phyloP scores from a whole-genome alignment of 2,797 vertebrate genomes.

The Nothura maculosa region DNA sequence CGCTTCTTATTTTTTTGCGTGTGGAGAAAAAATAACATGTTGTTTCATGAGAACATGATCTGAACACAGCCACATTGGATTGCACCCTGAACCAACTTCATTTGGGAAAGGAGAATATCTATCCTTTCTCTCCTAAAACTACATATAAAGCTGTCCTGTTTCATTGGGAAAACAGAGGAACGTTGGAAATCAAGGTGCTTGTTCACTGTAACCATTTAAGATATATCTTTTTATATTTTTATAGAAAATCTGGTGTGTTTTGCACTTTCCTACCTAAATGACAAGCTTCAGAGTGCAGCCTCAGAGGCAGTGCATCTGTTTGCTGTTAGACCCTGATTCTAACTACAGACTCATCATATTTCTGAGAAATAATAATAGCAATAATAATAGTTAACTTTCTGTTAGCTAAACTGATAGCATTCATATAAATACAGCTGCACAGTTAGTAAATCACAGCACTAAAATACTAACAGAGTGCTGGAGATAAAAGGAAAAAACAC shows the following conservation, averaged over 20 bases:
- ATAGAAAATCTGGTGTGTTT: not conserved
- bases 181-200: not conserved
- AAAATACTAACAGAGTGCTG: constrained; percentile 15
- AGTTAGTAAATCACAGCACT: not conserved
- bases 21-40: not conserved
- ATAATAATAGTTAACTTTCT: not conserved
- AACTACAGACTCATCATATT: not conserved
- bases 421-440: not conserved
- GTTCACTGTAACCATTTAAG: not conserved
- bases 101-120: not conserved
- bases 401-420: not conserved
- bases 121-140: not conserved
- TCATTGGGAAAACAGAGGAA: not conserved
- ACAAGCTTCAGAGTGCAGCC: not conserved
- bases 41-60: not conserved
- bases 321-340: not conserved
- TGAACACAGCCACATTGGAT: not conserved
- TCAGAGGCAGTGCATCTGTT: not conserved
- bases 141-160: not conserved
- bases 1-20: not conserved
- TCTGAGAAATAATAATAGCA: not conserved
- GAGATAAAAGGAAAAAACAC: constrained; percentile 23
- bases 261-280: not conserved
- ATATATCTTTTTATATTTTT: not conserved
- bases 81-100: not conserved